These are phyloP conservation scores for Euproctis similis DNA, from an alignment of 2,888 invertebrate species.

Conservation along the genomic window DNA sequence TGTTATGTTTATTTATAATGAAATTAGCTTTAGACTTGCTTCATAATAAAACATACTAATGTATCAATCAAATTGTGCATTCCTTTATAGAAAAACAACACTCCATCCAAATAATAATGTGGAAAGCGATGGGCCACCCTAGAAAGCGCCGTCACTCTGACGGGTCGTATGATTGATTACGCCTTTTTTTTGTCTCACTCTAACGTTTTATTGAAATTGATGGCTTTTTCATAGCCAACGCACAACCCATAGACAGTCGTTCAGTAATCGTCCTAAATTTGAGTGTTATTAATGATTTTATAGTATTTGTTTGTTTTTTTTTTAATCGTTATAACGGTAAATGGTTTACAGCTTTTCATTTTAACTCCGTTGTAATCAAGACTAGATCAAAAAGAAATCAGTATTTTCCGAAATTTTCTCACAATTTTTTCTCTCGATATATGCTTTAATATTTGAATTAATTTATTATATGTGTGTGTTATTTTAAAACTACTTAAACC, in stretches of 20 bases:
- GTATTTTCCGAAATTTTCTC: too few relatives aligned
- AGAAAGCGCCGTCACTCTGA: constrained; percentile 24
- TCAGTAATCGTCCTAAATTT: constrained; percentile 26
- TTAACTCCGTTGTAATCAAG: too few relatives aligned
- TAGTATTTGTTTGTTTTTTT: constrained; percentile 8
- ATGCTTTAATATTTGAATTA: too few relatives aligned
- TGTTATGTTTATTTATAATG: background rate
- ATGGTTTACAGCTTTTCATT: too few relatives aligned
- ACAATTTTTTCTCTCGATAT: too few relatives aligned
- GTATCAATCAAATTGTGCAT: constrained; percentile 6
- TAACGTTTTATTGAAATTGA: constrained; percentile 35
- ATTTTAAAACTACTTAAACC: too few relatives aligned
- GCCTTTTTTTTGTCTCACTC: constrained; percentile 30
- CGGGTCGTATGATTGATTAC: constrained; percentile 30
- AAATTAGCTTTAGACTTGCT: too few relatives aligned
- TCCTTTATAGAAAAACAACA: constrained; percentile 12
- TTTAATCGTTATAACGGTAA: constrained; percentile 7
- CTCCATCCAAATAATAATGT: constrained; percentile 16
- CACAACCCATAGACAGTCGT: constrained; percentile 23
- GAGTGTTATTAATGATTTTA: constrained; percentile 26
- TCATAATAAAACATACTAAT: too few relatives aligned
- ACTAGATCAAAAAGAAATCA: too few relatives aligned
- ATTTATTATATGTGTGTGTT: too few relatives aligned
- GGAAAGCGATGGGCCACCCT: constrained; percentile 21
- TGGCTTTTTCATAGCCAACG: constrained; percentile 25